Percentiles rank a stretch among this genome's conserved stretches.
phyloP scores from a whole-genome alignment of 92 coral and sea anemone species.

The Parazoanthus swiftii region DNA sequence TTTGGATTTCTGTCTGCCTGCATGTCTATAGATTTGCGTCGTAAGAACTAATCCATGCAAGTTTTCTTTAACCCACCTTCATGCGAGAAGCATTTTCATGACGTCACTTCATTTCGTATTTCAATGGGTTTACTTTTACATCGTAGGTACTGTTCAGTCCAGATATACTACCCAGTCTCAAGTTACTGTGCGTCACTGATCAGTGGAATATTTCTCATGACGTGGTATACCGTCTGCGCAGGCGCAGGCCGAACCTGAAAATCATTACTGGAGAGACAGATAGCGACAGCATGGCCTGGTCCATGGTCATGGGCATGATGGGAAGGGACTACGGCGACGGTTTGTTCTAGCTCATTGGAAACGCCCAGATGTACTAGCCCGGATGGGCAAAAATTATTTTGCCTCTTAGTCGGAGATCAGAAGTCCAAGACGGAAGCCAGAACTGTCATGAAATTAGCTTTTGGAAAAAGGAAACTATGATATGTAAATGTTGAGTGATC shows the following conservation, averaged over 20 bases:
- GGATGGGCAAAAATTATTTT: neutral
- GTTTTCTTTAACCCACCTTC: too few species aligned
- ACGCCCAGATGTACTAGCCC: neutral
- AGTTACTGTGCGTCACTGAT: slow-evolving; percentile 75
- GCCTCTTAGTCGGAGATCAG: neutral
- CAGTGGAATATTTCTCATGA: slow-evolving; percentile 77
- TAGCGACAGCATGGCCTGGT: slow-evolving; percentile 92
- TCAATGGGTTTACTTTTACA: neutral
- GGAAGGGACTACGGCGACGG: slow-evolving; percentile 95
- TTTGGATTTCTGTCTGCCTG: too few species aligned
- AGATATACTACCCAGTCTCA: slow-evolving; percentile 71
- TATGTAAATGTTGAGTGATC: neutral
- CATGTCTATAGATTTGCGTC: too few species aligned
- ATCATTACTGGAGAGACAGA: slow-evolving; percentile 94
- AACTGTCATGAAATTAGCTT: neutral
- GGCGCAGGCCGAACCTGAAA: slow-evolving; percentile 89
- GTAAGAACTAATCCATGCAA: too few species aligned
- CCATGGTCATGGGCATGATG: slow-evolving; percentile 92
- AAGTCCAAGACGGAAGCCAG: neutral
- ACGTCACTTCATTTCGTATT: neutral
- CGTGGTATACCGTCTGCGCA: slow-evolving; percentile 89
- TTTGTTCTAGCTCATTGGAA: slow-evolving; percentile 42
- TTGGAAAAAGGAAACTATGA: neutral
- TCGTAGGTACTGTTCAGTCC: slow-evolving; percentile 61
- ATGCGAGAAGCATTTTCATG: neutral